Evolutionary conservation across 2,888 invertebrate genomes (phyloP).

Genomic region (Phorcus lineatus): DNA sequence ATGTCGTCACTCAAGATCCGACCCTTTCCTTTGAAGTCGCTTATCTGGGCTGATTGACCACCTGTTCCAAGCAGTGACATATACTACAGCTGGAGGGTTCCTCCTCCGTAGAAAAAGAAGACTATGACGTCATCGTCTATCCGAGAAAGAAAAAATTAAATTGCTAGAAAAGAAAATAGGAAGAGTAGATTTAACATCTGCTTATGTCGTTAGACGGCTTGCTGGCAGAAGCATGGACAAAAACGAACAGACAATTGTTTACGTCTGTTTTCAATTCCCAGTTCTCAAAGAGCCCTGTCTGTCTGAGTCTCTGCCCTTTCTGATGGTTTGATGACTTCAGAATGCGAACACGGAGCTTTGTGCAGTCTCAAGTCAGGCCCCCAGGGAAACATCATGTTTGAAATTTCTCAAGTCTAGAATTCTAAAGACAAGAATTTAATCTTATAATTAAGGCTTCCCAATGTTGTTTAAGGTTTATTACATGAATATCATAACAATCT

Average conservation of each 20-base stretch:
- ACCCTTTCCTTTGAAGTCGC: slow-evolving; percentile 5
- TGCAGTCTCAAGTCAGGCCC: too few relatives aligned
- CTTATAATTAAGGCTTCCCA: too few relatives aligned
- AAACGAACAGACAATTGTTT: slow-evolving; percentile 18
- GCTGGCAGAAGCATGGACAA: slow-evolving; percentile 6
- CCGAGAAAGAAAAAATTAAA: neutral
- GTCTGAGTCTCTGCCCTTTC: too few relatives aligned
- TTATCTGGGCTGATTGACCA: neutral
- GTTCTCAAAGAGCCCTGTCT: neutral
- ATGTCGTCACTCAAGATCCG: neutral
- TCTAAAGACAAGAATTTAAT: too few relatives aligned
- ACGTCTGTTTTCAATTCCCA: slow-evolving; percentile 6
- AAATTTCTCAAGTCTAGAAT: too few relatives aligned
- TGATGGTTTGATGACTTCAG: too few relatives aligned
- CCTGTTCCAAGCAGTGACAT: slow-evolving; percentile 3
- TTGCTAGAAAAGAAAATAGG: neutral
- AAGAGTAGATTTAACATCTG: slow-evolving; percentile 12
- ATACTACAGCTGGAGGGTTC: neutral
- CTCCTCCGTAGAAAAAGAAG: neutral
- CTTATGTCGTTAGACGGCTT: neutral
- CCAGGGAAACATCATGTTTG: too few relatives aligned
- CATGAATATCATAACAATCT: too few relatives aligned
- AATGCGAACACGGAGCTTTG: too few relatives aligned
- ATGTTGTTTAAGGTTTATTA: too few relatives aligned
- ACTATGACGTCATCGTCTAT: slow-evolving; percentile 20